Conservation (phyloP, 2,113 vertebrate genomes). For the Pluvianellus socialis region DNA sequence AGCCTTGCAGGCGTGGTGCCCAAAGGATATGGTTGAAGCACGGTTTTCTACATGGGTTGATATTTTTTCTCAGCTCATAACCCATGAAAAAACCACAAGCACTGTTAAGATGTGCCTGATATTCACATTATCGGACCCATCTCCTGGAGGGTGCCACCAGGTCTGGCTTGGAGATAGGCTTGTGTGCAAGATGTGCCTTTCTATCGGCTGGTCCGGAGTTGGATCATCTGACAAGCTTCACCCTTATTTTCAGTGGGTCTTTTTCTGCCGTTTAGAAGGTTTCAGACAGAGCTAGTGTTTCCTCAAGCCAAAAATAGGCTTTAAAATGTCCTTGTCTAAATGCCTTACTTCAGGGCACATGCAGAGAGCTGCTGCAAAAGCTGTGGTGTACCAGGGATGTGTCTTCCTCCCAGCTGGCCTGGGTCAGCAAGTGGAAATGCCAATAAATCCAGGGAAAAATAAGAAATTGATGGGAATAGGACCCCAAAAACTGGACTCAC, state of each 20-base stretch:
- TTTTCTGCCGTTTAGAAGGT: neutral
- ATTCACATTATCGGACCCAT: neutral
- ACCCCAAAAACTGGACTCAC: neutral
- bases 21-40: neutral
- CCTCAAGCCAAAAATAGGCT: neutral
- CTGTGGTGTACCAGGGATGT: neutral
- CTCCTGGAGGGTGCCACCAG: neutral
- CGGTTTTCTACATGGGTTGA: neutral
- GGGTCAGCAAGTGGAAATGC: neutral
- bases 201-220: fast-evolving
- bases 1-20: neutral
- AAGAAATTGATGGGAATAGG: neutral
- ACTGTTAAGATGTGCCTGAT: neutral
- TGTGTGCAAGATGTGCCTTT: neutral
- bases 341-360: neutral
- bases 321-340: neutral
- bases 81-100: neutral
- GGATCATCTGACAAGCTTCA: neutral
- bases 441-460: neutral
- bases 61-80: neutral
- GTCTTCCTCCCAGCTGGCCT: fast-evolving
- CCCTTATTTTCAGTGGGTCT: neutral
- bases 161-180: neutral
- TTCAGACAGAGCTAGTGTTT: neutral
- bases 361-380: neutral